Evolutionary conservation across 2,888 invertebrate genomes (phyloP).

Genomic region (Callyntrura guangdongensis): DNA sequence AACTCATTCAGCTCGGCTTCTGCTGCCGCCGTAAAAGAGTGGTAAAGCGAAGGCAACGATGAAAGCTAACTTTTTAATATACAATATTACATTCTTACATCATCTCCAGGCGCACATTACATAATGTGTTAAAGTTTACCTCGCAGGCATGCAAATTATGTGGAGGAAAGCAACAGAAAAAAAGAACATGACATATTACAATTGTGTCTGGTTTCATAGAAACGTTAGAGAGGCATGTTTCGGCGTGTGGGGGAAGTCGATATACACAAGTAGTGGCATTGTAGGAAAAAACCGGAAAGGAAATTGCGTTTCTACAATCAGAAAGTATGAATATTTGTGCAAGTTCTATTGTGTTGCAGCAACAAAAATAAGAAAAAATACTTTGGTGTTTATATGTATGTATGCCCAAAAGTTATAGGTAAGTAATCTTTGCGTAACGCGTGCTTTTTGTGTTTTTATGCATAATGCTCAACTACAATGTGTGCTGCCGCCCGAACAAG

Average conservation of each 20-base stretch:
- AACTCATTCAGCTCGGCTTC: no score
- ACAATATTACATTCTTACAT: not conserved
- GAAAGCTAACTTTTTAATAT: no score
- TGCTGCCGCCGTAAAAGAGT: no score
- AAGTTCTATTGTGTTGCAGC: not conserved
- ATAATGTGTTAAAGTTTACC: no score
- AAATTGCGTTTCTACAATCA: not conserved
- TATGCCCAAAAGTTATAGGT: not conserved
- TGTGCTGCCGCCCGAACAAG: not conserved
- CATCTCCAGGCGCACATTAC: not conserved
- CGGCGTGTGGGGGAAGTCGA: no score
- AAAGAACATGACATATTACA: not conserved
- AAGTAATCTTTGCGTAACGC: conserved; percentile 12
- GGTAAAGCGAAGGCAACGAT: no score
- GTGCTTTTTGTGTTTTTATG: not conserved
- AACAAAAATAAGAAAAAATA: not conserved
- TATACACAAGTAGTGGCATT: not conserved
- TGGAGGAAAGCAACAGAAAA: not conserved
- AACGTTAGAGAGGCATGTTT: no score
- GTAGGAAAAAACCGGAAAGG: not conserved
- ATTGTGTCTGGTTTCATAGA: no score
- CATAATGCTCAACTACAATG: not conserved
- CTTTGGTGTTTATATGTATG: not conserved
- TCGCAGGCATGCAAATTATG: not conserved
- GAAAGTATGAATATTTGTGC: not conserved